Base-by-base conservation (phyloP, 2,888 invertebrate species). In the Erannis defoliaria region DNA sequence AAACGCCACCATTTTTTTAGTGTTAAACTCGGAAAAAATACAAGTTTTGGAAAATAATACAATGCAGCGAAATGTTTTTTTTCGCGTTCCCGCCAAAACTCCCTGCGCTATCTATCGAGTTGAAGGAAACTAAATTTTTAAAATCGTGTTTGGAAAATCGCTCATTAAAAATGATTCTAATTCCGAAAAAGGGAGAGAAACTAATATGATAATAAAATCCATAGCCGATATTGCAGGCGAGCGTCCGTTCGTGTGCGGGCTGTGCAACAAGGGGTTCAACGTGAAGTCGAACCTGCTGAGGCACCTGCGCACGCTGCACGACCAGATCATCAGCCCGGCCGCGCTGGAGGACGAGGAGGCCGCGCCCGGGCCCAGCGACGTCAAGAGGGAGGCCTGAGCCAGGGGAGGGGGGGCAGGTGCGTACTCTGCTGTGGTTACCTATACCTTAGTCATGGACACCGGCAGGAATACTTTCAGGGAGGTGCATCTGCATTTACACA, bases 201-300 rank as follows among this genome's bases (percentile, higher is more conserved):
- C 18, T 18, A 46, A 46, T 46, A 33, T 26, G 26, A 51, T 31
- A 46, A 46, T 46, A 46, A 46, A 46, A 33, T 46, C 12, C 31
- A 46, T 46, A 46, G 46, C 19, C 21, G 26, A 35, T 21, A 16
- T 48, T 66, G 0, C 73, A 93, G 95, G 95, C 16, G 96, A 96
- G 84, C 94, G 95, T 55, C 96, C 96, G 14, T 96, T 95, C 85
- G 93, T 95, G 49, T 96, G 96, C 88, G 95, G 95, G 18, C 94
- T 95, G 49, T 96, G 96, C 91, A 95, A 95, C 88, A 96, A 96
- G 81, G 96, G 96, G 2, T 96, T 96, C 88, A 96, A 96, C 85
- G 96, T 96, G 67, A 96, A 96, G 82, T 96, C 96, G 66, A 96
- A 96, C 85, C 86, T 96, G 65, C 82, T 96, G 67, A 94, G 96